These are phyloP conservation scores for Falco concolor DNA, from an alignment of 2,797 vertebrate species.

Conservation along the genomic window DNA sequence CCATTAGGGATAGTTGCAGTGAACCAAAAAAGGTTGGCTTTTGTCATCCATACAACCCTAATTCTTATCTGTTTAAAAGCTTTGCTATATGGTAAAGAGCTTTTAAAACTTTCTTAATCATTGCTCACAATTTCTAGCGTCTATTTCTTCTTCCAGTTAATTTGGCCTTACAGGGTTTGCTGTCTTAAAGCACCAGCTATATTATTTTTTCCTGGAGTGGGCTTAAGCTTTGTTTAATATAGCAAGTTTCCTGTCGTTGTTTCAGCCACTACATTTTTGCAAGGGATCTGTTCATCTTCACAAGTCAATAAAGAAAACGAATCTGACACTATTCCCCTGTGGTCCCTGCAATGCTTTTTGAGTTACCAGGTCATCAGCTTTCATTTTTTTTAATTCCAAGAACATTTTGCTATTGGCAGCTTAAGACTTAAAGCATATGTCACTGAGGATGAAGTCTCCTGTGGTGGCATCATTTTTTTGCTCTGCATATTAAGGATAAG, in stretches of 20 bases:
- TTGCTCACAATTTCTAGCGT: neutral
- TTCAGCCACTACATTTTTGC: neutral
- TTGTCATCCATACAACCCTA: neutral
- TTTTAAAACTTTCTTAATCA: neutral
- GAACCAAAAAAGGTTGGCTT: neutral
- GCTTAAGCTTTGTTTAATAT: neutral
- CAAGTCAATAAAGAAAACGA: neutral
- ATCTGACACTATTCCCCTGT: neutral
- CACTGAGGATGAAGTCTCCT: neutral
- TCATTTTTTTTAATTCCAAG: neutral
- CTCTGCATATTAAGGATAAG: neutral
- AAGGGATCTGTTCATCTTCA: neutral
- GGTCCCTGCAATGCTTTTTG: neutral
- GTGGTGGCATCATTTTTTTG: neutral
- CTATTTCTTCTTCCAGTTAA: neutral
- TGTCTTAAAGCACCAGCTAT: neutral
- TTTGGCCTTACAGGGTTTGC: neutral
- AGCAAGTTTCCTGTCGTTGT: neutral
- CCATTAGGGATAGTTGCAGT: neutral
- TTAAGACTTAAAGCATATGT: neutral
- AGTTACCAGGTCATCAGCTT: neutral
- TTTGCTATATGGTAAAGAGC: neutral
- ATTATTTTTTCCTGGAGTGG: neutral
- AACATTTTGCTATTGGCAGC: neutral
- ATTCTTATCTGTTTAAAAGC: neutral